phyloP scores from a whole-genome alignment of 2,113 vertebrate species.

The Cavia porcellus region DNA sequence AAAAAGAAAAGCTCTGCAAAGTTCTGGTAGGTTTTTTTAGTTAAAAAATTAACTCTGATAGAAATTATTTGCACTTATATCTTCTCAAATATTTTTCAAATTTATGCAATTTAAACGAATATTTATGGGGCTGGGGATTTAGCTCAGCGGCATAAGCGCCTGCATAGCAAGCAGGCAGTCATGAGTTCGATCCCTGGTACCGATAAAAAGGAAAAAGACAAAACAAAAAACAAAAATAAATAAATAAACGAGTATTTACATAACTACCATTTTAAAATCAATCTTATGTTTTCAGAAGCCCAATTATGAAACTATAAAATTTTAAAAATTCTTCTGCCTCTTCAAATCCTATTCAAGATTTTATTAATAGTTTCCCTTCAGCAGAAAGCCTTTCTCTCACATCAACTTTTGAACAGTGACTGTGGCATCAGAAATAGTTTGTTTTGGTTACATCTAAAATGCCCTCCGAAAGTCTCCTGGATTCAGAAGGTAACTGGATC shows the following conservation, averaged over 20 bases:
- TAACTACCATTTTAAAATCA: not conserved
- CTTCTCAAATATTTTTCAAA: constrained; percentile 54
- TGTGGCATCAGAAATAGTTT: constrained; percentile 18
- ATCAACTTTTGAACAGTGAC: constrained; percentile 21
- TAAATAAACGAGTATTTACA: not conserved
- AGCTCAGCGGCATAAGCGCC: too few relatives aligned
- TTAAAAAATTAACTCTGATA: constrained; percentile 32
- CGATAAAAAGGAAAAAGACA: too few relatives aligned
- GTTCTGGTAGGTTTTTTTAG: constrained; percentile 14
- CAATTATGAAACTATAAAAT: constrained; percentile 1
- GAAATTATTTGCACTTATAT: constrained; percentile 39
- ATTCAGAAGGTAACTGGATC: not conserved
- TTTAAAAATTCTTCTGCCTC: constrained; percentile 9
- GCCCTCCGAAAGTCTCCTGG: not conserved
- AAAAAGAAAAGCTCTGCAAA: not conserved
- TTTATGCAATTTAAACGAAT: not conserved
- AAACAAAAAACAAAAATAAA: too few relatives aligned
- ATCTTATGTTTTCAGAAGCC: constrained; percentile 44
- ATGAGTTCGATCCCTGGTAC: too few relatives aligned
- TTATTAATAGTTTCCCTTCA: constrained; percentile 46
- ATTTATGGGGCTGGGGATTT: not conserved
- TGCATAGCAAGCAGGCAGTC: too few relatives aligned
- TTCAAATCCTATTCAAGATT: constrained; percentile 42
- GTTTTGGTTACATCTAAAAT: not conserved
- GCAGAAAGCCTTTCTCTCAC: constrained; percentile 1